Percentiles rank a stretch among this genome's conserved stretches.
These are phyloP conservation scores for Drosophila paracracens DNA, from an alignment of 2,888 invertebrate species.

Conservation along the genomic window DNA sequence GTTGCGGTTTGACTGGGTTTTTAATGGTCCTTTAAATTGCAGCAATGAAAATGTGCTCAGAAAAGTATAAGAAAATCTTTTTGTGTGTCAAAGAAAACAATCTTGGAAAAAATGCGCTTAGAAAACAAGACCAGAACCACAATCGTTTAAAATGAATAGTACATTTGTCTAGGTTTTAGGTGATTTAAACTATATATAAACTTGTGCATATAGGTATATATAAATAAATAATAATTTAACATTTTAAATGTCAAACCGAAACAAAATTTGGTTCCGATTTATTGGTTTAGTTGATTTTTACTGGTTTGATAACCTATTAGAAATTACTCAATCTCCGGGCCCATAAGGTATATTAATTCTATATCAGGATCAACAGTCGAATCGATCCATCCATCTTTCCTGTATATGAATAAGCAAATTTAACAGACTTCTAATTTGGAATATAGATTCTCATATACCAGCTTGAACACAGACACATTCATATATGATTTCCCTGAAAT, in stretches of 20 bases:
- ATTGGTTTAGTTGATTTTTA: not conserved
- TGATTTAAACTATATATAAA: not conserved
- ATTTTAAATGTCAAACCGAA: too few relatives aligned
- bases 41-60: conserved; percentile 33
- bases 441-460: not conserved
- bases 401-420: not conserved
- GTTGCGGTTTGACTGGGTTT: conserved; percentile 56
- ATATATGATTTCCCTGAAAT: not conserved
- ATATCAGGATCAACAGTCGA: not conserved
- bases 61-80: conserved; percentile 68
- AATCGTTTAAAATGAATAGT: not conserved
- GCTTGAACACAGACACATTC: not conserved
- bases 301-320: not conserved
- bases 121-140: conserved; percentile 7
- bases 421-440: not conserved
- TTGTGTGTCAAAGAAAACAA: conserved; percentile 18
- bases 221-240: not conserved
- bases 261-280: too few relatives aligned
- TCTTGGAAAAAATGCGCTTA: conserved; percentile 13
- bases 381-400: not conserved
- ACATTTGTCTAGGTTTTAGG: too few relatives aligned
- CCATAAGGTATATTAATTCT: not conserved
- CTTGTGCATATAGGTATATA: not conserved
- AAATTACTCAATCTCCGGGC: not conserved
- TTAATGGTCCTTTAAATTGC: conserved; percentile 21